Evolutionary conservation across 1,140 invertebrate genomes (phyloP).

Genomic region (Pectinophora gossypiella): DNA sequence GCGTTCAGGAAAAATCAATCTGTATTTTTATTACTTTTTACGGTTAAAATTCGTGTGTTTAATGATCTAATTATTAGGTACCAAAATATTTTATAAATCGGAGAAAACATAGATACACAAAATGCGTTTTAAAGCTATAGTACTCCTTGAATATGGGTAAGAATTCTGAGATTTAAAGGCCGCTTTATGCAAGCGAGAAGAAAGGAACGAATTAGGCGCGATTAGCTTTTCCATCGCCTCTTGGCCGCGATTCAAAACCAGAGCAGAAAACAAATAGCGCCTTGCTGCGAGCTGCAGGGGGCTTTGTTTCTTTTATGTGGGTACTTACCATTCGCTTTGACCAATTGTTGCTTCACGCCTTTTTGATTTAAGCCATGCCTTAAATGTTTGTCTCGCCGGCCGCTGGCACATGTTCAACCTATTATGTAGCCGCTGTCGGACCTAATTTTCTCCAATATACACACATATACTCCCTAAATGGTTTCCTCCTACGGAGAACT

Average conservation of each 20-base stretch:
- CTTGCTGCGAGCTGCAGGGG: constrained; percentile 32
- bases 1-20: no score
- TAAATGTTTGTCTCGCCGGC: neutral
- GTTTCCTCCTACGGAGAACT: no score
- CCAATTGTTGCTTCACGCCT: constrained; percentile 54
- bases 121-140: no score
- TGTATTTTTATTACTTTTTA: no score
- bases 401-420: constrained; percentile 2
- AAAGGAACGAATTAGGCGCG: constrained; percentile 35
- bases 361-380: constrained; percentile 23
- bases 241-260: constrained; percentile 53
- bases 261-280: constrained; percentile 39
- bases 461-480: neutral
- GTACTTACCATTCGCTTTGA: constrained; percentile 28
- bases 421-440: neutral
- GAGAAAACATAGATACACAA: no score
- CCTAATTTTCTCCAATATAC: neutral
- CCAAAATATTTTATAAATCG: no score
- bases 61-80: no score
- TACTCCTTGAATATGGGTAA: no score
- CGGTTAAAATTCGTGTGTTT: no score
- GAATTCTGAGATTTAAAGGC: no score
- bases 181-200: constrained; percentile 10
- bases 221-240: constrained; percentile 35
- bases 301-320: constrained; percentile 39